Conservation (phyloP, 2,113 vertebrate species). For the Pygoscelis antarcticus region DNA sequence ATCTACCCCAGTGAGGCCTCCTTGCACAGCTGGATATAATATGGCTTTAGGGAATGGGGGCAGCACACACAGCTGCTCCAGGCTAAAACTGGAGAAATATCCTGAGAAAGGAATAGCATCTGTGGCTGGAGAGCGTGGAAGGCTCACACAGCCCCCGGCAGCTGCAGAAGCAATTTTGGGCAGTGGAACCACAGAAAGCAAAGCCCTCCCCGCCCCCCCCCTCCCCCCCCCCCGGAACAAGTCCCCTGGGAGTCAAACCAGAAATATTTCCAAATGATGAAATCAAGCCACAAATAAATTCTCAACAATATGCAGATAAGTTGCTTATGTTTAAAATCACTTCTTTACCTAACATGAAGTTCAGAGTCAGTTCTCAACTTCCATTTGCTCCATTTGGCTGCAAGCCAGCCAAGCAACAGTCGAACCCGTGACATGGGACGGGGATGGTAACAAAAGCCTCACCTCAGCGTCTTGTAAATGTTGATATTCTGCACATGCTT, state of each 20-base stretch:
- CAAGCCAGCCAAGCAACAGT: not conserved
- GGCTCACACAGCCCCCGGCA: not conserved
- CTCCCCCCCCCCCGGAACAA: not conserved
- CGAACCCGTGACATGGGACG: rapidly evolving
- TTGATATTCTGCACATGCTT: not conserved
- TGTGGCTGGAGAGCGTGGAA: not conserved
- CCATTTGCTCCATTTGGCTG: not conserved
- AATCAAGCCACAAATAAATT: not conserved
- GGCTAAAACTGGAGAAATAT: not conserved
- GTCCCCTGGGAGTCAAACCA: not conserved
- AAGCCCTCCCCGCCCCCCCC: not conserved
- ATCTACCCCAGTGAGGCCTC: not conserved
- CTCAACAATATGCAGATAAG: not conserved
- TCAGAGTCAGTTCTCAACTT: not conserved
- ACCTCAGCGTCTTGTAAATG: not conserved
- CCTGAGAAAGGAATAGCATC: not conserved
- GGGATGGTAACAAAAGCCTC: not conserved
- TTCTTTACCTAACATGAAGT: not conserved
- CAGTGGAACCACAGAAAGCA: not conserved
- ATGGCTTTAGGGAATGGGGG: not conserved
- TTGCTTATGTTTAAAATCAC: not conserved
- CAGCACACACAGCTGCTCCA: not conserved
- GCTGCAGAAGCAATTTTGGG: constrained; percentile 10
- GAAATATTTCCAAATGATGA: not conserved
- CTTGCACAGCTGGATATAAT: not conserved